Evolutionary conservation across 2,797 vertebrate genomes (phyloP).

Genomic region (Mormyrops attenuatus): DNA sequence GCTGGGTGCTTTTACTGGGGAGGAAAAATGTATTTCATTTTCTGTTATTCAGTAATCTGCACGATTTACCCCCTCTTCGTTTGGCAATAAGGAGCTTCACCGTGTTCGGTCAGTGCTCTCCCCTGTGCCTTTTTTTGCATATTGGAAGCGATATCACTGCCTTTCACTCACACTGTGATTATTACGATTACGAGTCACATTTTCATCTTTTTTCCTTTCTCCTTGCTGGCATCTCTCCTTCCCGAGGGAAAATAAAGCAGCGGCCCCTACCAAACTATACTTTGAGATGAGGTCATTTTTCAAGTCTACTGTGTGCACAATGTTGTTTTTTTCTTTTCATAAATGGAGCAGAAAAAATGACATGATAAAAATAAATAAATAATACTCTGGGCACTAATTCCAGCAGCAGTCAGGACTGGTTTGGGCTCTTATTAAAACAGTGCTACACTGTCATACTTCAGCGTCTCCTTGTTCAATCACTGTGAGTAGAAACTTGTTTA

Average conservation of each 20-base stretch:
- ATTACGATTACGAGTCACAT: constrained; percentile 10
- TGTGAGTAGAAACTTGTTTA: constrained; percentile 56
- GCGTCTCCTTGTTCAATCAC: constrained; percentile 60
- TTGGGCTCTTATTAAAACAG: constrained; percentile 62
- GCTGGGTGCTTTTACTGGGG: constrained; percentile 36
- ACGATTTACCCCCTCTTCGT: constrained; percentile 39
- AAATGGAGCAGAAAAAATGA: constrained; percentile 43
- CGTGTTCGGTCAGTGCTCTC: constrained; percentile 21
- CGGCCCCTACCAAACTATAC: constrained; percentile 37
- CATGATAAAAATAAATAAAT: constrained; percentile 18
- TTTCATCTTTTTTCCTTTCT: constrained; percentile 39
- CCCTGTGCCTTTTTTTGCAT: neutral
- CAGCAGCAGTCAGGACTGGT: constrained; percentile 44
- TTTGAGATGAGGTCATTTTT: constrained; percentile 58
- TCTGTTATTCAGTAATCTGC: neutral
- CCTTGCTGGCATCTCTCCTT: constrained; percentile 19
- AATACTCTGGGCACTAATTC: constrained; percentile 47
- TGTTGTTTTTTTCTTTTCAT: constrained; percentile 49
- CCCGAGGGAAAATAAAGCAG: constrained; percentile 24
- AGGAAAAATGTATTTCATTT: neutral
- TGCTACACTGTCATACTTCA: constrained; percentile 60
- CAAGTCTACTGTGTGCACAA: constrained; percentile 45
- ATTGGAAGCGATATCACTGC: neutral
- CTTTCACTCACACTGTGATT: neutral
- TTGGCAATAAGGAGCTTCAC: constrained; percentile 30